Conservation (phyloP, 2,113 vertebrate species). For the Daphoenositta chrysoptera region DNA sequence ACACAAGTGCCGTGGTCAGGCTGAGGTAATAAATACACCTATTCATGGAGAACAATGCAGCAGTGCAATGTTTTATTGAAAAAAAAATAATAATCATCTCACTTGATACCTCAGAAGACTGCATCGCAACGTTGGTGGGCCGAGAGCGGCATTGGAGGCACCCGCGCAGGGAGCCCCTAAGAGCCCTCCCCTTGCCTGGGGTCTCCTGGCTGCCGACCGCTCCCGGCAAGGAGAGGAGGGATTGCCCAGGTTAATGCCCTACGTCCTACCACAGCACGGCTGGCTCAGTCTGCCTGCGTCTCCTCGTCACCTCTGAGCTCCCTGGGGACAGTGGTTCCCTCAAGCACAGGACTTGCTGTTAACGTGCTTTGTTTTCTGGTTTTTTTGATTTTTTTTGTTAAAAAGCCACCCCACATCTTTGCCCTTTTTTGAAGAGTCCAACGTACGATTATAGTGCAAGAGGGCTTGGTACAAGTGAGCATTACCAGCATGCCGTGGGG, state of each 20-base stretch:
- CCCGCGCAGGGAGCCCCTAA: background rate
- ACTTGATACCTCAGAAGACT: conserved; percentile 63
- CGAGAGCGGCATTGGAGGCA: background rate
- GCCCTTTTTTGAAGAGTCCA: conserved; percentile 13
- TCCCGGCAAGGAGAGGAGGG: background rate
- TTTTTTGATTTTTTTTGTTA: background rate
- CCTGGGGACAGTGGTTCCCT: background rate
- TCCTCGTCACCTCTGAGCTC: background rate
- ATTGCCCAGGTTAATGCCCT: conserved; percentile 1
- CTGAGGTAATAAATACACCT: background rate
- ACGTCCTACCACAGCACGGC: background rate
- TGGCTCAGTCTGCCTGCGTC: background rate
- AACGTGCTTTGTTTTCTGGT: background rate
- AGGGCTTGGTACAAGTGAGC: conserved; percentile 53
- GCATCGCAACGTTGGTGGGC: conserved; percentile 36
- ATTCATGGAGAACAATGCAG: conserved; percentile 44
- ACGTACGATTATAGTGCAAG: conserved; percentile 35
- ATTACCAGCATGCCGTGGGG: conserved; percentile 44
- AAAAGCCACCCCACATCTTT: background rate
- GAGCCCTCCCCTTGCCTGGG: background rate
- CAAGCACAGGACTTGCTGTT: background rate
- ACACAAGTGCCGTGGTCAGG: rapidly evolving
- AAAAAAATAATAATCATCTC: conserved; percentile 45
- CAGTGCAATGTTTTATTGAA: conserved; percentile 70
- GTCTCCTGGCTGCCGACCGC: background rate